A percentile compares a stretch with the other conserved stretches of the same genome.
These are phyloP conservation scores for Herpetotheres cachinnans DNA, from an alignment of 2,113 vertebrate genomes.

Conservation along the genomic window DNA sequence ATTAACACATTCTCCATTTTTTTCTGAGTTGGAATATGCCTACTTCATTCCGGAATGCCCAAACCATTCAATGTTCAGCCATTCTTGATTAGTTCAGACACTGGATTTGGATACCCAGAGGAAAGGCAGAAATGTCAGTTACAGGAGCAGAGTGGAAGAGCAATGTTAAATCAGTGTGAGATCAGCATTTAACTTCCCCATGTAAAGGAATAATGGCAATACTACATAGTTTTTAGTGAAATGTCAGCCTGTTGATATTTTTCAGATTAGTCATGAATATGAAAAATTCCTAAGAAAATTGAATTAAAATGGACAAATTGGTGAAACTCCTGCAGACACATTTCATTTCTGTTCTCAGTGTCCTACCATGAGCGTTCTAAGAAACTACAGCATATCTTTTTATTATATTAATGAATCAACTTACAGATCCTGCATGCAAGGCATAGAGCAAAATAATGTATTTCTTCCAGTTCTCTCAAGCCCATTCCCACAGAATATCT, in stretches of 20 bases:
- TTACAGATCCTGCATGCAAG: neutral
- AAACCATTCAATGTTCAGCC: neutral
- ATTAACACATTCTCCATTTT: neutral
- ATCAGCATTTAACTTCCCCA: neutral
- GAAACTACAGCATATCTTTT: neutral
- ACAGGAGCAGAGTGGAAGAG: neutral
- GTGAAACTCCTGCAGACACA: neutral
- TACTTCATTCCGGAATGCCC: neutral
- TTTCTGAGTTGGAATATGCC: neutral
- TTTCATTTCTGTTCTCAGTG: neutral
- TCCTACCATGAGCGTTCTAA: neutral
- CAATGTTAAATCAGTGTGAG: neutral
- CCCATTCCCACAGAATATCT: neutral
- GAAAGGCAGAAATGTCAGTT: neutral
- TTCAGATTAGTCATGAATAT: neutral
- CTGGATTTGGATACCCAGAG: neutral
- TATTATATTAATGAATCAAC: neutral
- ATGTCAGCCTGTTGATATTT: neutral
- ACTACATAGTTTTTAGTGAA: neutral
- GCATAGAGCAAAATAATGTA: neutral
- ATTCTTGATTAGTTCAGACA: neutral
- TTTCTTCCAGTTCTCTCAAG: neutral
- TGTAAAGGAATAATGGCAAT: neutral
- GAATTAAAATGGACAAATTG: neutral
- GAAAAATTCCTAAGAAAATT: neutral